These are phyloP conservation scores for Tretioscincus oriximinensis DNA, from an alignment of 2,113 vertebrate genomes.

Conservation along the genomic window DNA sequence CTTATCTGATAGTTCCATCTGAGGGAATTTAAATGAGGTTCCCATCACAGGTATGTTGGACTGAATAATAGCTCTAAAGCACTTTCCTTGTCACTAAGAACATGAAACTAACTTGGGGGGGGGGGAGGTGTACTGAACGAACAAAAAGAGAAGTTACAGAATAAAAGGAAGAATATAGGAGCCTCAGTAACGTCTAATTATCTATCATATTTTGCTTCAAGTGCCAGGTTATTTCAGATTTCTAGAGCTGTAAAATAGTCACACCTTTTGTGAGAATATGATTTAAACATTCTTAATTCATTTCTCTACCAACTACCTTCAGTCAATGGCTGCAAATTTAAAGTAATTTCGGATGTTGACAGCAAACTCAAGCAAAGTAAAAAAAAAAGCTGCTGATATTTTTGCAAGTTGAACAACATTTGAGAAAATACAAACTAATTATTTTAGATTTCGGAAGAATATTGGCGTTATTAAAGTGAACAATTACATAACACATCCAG, in stretches of 20 bases:
- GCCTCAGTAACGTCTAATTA: not conserved
- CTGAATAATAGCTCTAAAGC: too few relatives aligned
- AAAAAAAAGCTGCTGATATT: not conserved
- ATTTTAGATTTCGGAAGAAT: not conserved
- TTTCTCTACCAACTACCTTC: too few relatives aligned
- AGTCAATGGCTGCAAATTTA: not conserved
- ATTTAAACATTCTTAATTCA: too few relatives aligned
- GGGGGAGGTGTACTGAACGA: too few relatives aligned
- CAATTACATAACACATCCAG: not conserved
- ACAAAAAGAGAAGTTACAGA: not conserved
- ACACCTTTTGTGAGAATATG: not conserved
- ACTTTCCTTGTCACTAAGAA: too few relatives aligned
- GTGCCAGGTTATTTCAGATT: not conserved
- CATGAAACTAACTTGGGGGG: too few relatives aligned
- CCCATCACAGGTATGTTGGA: too few relatives aligned
- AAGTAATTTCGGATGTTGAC: not conserved
- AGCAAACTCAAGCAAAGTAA: not conserved
- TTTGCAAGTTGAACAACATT: not conserved
- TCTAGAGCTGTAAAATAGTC: not conserved
- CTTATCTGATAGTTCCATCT: too few relatives aligned
- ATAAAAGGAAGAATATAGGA: not conserved
- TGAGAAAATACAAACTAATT: not conserved
- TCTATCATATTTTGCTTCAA: not conserved
- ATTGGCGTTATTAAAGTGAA: not conserved
- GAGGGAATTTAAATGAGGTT: too few relatives aligned